phyloP scores from a whole-genome alignment of 2,888 invertebrate species.

The Aleiodes alternator region DNA sequence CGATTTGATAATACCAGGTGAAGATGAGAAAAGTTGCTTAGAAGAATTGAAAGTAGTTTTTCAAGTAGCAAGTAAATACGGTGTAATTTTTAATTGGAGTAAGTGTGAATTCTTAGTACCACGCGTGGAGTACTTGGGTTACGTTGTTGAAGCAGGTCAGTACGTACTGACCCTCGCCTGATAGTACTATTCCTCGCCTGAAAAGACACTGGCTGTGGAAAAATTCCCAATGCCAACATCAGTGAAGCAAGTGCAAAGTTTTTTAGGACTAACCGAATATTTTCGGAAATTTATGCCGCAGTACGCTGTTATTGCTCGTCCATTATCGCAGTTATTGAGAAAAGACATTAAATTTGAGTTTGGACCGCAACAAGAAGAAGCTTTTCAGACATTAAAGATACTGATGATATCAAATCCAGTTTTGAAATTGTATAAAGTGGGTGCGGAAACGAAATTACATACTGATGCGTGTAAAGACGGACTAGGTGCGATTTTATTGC shows the following conservation, averaged over 20 bases:
- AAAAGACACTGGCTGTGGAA: slow-evolving; percentile 50
- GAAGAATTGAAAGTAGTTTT: slow-evolving; percentile 48
- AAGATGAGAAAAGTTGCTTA: slow-evolving; percentile 40
- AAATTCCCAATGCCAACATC: slow-evolving; percentile 48
- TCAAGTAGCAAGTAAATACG: slow-evolving; percentile 48
- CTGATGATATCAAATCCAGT: slow-evolving; percentile 47
- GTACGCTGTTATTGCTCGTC: slow-evolving; percentile 58
- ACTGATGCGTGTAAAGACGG: slow-evolving; percentile 53
- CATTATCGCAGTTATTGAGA: slow-evolving; percentile 59
- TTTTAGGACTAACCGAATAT: slow-evolving; percentile 55
- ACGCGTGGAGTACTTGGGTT: slow-evolving; percentile 49
- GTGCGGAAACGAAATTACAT: slow-evolving; percentile 8
- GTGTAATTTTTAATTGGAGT: slow-evolving; percentile 55
- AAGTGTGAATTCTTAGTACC: slow-evolving; percentile 55
- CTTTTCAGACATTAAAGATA: slow-evolving; percentile 49
- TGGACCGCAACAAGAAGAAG: slow-evolving; percentile 27
- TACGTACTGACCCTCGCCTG: slow-evolving; percentile 46
- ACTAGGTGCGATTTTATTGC: slow-evolving; percentile 59
- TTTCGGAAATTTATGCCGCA: slow-evolving; percentile 55
- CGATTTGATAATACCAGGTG: slow-evolving; percentile 52
- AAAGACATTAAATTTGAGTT: slow-evolving; percentile 52
- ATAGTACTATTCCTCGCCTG: slow-evolving; percentile 46
- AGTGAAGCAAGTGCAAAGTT: slow-evolving; percentile 49
- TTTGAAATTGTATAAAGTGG: slow-evolving; percentile 45
- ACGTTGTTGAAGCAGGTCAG: slow-evolving; percentile 42